Percentiles rank a stretch among this genome's conserved stretches.
phyloP scores from a whole-genome alignment of 2,113 vertebrate genomes.

The Tylochromis polylepis region DNA sequence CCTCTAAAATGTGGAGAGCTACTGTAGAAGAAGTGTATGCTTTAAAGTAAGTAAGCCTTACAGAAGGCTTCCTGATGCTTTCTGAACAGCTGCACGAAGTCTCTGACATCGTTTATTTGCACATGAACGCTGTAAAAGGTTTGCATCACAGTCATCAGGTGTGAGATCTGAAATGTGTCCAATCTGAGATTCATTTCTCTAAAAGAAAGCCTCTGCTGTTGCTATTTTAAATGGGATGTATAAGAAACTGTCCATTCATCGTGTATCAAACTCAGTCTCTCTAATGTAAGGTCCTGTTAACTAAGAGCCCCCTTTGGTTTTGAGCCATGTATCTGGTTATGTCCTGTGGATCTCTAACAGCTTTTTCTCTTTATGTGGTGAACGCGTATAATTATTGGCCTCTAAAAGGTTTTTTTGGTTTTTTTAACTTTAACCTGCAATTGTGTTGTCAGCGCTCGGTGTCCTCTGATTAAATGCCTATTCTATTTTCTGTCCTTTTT shows the following conservation, averaged over 20 bases:
- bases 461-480: conserved; percentile 31
- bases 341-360: conserved; percentile 41
- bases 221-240: not conserved
- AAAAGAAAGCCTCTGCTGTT: not conserved
- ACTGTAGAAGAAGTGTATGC: conserved; percentile 28
- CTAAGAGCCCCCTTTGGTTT: not conserved
- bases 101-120: not conserved
- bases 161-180: not conserved
- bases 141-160: conserved; percentile 1
- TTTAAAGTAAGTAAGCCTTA: not conserved
- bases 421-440: conserved; percentile 16
- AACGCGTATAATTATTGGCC: conserved; percentile 12
- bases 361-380: conserved; percentile 26
- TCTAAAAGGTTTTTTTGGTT: not conserved
- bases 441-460: conserved; percentile 27
- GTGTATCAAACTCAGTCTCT: not conserved
- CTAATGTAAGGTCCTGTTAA: not conserved
- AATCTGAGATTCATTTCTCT: not conserved
- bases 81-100: not conserved
- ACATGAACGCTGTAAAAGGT: not conserved
- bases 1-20: conserved; percentile 24
- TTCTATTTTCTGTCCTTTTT: conserved; percentile 36
- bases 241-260: not conserved
- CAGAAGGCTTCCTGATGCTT: not conserved
- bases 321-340: conserved; percentile 17